A percentile compares a stretch with the other conserved stretches of the same genome.
phyloP scores from a whole-genome alignment of 2,888 invertebrate species.

The Tetanocera ferruginea region DNA sequence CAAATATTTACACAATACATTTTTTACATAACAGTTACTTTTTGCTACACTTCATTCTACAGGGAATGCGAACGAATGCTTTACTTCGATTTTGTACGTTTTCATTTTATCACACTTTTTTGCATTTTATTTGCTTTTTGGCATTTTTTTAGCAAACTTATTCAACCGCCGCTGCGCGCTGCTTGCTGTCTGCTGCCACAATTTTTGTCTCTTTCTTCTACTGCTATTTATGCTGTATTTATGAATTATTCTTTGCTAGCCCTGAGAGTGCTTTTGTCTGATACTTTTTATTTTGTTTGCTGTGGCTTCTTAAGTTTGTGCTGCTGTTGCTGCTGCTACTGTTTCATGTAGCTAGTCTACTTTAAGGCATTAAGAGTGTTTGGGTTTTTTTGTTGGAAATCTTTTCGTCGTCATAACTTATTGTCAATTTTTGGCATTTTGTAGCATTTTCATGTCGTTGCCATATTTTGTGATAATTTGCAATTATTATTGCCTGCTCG shows the following conservation, averaged over 20 bases:
- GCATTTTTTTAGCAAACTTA: slow-evolving; percentile 3
- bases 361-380: not conserved
- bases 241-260: not conserved
- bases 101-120: slow-evolving; percentile 2
- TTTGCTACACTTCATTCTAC: not conserved
- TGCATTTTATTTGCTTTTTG: slow-evolving; percentile 29
- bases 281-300: not conserved
- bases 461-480: slow-evolving; percentile 25
- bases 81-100: not conserved
- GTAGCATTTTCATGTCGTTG: not conserved
- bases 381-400: not conserved
- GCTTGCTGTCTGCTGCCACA: not conserved
- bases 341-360: not conserved
- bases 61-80: not conserved
- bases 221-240: slow-evolving; percentile 16
- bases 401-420: not conserved
- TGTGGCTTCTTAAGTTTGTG: not conserved
- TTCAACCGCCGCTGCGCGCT: not conserved
- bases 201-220: not conserved
- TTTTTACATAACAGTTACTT: slow-evolving; percentile 44
- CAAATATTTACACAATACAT: slow-evolving; percentile 60
- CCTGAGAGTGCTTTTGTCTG: not conserved
- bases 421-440: not conserved
- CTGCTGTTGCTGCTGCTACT: not conserved
- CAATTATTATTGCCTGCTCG: slow-evolving; percentile 9